Percentiles rank a stretch among this genome's conserved stretches.
Conservation (phyloP, 2,797 vertebrate species). For the Pyrrhura leucotis region DNA sequence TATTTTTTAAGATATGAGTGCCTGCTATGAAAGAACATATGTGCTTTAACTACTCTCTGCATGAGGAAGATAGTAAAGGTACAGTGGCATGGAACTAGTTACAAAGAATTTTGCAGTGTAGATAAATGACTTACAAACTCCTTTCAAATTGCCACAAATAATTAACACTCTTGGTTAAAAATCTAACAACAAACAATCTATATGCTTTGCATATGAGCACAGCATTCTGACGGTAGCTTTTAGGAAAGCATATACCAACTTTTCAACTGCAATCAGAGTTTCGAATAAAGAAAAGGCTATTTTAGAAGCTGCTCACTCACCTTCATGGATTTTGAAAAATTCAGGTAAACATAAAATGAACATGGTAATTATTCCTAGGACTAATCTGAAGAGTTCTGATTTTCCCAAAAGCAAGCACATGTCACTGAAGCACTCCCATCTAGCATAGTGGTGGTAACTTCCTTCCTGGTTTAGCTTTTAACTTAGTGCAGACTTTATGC, state of each 20-base stretch:
- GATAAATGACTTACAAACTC: not conserved
- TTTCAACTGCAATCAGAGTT: not conserved
- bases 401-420: slow-evolving; percentile 80
- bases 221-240: not conserved
- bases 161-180: not conserved
- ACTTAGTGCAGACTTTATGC: not conserved
- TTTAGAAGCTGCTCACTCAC: slow-evolving; percentile 73
- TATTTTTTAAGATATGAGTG: not conserved
- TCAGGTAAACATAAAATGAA: slow-evolving; percentile 90
- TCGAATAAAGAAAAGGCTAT: not conserved
- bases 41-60: not conserved
- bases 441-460: not conserved
- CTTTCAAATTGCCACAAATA: not conserved
- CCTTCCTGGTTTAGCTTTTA: slow-evolving; percentile 70
- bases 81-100: not conserved
- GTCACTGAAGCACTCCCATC: slow-evolving; percentile 26
- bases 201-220: not conserved
- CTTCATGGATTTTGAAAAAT: slow-evolving; percentile 83
- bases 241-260: not conserved
- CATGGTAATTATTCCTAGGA: slow-evolving; percentile 78
- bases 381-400: slow-evolving; percentile 80
- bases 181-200: not conserved
- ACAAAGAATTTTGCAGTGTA: not conserved
- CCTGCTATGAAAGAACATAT: not conserved
- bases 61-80: not conserved